A percentile compares a stretch with the other conserved stretches of the same genome.
phyloP scores from a whole-genome alignment of 2,113 vertebrate species.

The Bubo bubo region DNA sequence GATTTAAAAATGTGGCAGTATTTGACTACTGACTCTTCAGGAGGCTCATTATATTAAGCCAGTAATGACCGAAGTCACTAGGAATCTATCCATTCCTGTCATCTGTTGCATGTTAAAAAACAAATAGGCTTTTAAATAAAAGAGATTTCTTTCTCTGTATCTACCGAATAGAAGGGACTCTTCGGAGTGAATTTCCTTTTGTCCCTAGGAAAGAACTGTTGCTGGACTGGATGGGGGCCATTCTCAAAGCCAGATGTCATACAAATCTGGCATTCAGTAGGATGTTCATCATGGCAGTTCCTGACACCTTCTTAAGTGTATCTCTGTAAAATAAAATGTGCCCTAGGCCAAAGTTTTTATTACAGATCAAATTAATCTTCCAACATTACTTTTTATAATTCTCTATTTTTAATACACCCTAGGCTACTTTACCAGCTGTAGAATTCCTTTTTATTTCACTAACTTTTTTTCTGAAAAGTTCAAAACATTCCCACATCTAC shows the following conservation, averaged over 20 bases:
- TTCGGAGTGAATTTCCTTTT: background rate
- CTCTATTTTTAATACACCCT: background rate
- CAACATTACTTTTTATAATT: background rate
- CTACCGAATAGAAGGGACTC: rapidly evolving
- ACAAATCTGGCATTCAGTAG: background rate
- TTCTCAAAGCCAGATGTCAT: background rate
- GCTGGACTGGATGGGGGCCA: background rate
- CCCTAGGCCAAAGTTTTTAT: background rate
- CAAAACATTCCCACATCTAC: background rate
- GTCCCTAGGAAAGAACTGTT: background rate
- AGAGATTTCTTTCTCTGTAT: background rate
- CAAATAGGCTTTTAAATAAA: background rate
- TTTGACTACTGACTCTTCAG: background rate
- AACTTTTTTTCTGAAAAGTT: background rate
- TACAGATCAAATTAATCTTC: background rate
- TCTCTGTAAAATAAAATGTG: background rate
- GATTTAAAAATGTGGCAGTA: background rate
- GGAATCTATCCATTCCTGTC: background rate
- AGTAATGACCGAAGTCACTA: background rate
- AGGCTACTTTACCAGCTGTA: background rate
- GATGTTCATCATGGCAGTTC: background rate
- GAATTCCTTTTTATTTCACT: background rate
- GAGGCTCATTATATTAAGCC: background rate
- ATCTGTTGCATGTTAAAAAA: background rate
- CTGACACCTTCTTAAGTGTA: background rate